Evolutionary conservation across 2,113 vertebrate species (phyloP), one percentile per base, ranked within the genome.

Genomic region (Hystrix cristata): DNA sequence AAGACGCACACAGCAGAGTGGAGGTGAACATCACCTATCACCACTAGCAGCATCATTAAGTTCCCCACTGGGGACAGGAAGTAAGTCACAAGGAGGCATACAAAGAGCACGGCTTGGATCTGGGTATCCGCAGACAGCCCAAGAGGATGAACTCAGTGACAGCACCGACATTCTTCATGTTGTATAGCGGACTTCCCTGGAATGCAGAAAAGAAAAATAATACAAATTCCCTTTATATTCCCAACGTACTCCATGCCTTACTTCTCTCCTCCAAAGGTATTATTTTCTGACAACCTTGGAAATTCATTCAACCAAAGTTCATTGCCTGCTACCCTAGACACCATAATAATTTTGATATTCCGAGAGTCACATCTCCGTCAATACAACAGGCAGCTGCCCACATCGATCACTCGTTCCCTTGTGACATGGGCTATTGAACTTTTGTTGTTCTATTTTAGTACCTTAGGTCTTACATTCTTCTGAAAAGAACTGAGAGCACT

Each of bases 1-100:
- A 97, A 96, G 80, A 94, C 94, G 92, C 85, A 93, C 96, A 95
- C 93, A 4, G 97, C 93, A 2, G 59, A 95, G 8, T 69, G 78
- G 46, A 93, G 90, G 21, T 69, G 69, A 31, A 80, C 67, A 76
- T 95, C 95, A 4, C 31, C 34, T 1, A 29, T 57, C 9, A 85
- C 48, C 51, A 78, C 16, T 18, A 97, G 2, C n/a, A 97, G 46
- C 46, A 95, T 91, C 23, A 59, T 14, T 11, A 92, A 62, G 83
- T 96, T 95, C n/a, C 95, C 96, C 29, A 80, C 74, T 57, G 96
- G n/a, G 3, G 93, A 95, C 31, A 96, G 65, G 51, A 95, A 65
- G 27, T 97, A 95, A 67, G 95, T 64, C 25, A 95, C 48, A 67
- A 97, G 53, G 79, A 95, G 95, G 18, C 94, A 13, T 38, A 94